These are phyloP conservation scores for Eupithecia inturbata DNA, from an alignment of 2,888 invertebrate species.

Conservation along the genomic window DNA sequence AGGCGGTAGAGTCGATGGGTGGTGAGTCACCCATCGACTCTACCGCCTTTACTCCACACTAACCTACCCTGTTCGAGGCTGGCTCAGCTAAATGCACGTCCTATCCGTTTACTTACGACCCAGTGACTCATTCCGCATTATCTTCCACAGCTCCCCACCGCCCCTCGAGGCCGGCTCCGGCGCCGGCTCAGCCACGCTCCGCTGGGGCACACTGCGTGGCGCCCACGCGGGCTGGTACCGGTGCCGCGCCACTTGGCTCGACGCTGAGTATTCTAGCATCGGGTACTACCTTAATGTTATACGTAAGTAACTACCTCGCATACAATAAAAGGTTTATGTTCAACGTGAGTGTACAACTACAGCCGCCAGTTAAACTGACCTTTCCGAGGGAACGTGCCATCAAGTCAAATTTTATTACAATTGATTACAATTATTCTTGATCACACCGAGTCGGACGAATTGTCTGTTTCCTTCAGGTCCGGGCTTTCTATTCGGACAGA, in stretches of 20 bases:
- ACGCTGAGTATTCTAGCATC: slow-evolving; percentile 94
- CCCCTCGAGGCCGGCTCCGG: slow-evolving; percentile 56
- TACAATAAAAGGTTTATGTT: background rate
- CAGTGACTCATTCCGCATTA: background rate
- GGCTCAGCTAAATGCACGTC: too few species aligned
- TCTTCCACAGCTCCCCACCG: slow-evolving; percentile 59
- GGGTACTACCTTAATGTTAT: slow-evolving; percentile 95
- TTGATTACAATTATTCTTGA: too few species aligned
- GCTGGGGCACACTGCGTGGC: slow-evolving; percentile 91
- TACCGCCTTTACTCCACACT: too few species aligned
- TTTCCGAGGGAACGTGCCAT: too few species aligned
- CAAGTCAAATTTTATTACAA: too few species aligned
- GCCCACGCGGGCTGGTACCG: slow-evolving; percentile 97
- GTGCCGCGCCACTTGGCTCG: slow-evolving; percentile 92
- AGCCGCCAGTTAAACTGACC: background rate
- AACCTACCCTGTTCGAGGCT: too few species aligned
- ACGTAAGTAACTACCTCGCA: slow-evolving; percentile 85
- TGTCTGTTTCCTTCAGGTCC: too few species aligned
- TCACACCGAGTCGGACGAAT: too few species aligned
- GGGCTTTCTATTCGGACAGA: too few species aligned
- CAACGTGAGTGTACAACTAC: background rate
- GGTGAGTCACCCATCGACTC: too few species aligned
- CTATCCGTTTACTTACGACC: too few species aligned
- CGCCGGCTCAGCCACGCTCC: slow-evolving; percentile 87
- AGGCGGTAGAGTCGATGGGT: too few species aligned